A percentile compares a stretch with the other conserved stretches of the same genome.
phyloP scores from a whole-genome alignment of 2,797 vertebrate species.

The Phataginus tetradactyla region DNA sequence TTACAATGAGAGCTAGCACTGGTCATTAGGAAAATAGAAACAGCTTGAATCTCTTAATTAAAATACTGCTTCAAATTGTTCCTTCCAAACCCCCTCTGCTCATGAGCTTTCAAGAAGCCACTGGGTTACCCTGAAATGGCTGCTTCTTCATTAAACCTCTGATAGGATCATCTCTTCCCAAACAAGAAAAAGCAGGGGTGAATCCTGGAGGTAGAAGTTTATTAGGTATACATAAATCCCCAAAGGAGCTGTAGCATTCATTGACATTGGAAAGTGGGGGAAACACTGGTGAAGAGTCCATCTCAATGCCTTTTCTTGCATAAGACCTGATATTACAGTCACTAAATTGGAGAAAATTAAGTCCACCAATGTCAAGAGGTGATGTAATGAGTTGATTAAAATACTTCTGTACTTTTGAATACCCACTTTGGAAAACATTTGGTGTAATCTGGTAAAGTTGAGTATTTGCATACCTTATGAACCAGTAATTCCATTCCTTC shows the following conservation, averaged over 20 bases:
- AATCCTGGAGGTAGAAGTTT: slow-evolving; percentile 37
- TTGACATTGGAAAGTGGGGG: slow-evolving; percentile 45
- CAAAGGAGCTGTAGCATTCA: not conserved
- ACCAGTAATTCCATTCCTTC: not conserved
- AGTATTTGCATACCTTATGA: not conserved
- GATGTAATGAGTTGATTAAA: not conserved
- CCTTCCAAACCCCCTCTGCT: slow-evolving; percentile 71
- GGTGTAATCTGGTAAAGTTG: not conserved
- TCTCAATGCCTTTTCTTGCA: not conserved
- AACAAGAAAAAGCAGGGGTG: slow-evolving; percentile 24
- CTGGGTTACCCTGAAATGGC: slow-evolving; percentile 66
- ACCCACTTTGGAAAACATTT: slow-evolving; percentile 20
- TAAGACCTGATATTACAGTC: slow-evolving; percentile 29
- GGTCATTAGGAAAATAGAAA: slow-evolving; percentile 76
- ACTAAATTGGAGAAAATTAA: slow-evolving; percentile 17
- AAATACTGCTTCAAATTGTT: slow-evolving; percentile 77
- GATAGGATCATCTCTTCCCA: slow-evolving; percentile 65
- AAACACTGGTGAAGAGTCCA: not conserved
- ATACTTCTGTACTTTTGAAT: not conserved
- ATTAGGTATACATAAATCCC: not conserved
- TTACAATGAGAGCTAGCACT: slow-evolving; percentile 75
- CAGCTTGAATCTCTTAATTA: slow-evolving; percentile 83
- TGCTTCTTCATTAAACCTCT: slow-evolving; percentile 74
- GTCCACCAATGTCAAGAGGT: not conserved
- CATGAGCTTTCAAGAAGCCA: slow-evolving; percentile 77